These are phyloP conservation scores for Oreonectes daqikongensis DNA, from an alignment of 2,797 vertebrate species.

Conservation along the genomic window DNA sequence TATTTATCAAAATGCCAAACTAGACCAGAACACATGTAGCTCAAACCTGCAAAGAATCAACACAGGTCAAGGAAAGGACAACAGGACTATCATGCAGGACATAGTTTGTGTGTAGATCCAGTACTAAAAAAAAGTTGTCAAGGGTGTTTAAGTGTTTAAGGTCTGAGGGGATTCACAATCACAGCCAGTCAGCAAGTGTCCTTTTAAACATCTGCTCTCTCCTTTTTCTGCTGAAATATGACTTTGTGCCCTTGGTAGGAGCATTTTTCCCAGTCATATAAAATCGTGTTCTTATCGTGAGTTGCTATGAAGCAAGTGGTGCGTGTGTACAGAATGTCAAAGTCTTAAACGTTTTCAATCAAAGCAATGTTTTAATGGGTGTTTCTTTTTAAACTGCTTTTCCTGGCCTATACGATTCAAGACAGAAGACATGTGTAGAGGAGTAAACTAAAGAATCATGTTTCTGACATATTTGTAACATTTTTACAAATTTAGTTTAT, in stretches of 20 bases:
- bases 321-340: neutral
- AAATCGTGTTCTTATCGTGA: neutral
- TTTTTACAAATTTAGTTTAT: neutral
- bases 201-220: neutral
- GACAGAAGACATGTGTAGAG: neutral
- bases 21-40: neutral
- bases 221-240: no score
- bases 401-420: no score
- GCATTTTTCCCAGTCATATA: neutral
- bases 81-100: neutral
- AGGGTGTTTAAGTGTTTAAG: neutral
- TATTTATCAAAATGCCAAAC: slow-evolving; percentile 14
- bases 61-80: no score
- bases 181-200: neutral
- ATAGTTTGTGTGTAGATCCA: neutral
- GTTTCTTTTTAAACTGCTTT: neutral
- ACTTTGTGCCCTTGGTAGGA: neutral
- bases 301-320: neutral
- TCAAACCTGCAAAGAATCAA: neutral
- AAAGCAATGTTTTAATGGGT: neutral
- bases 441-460: neutral
- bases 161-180: neutral
- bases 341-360: neutral
- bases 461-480: neutral
- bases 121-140: no score